A percentile compares a stretch with the other conserved stretches of the same genome.
phyloP scores from a whole-genome alignment of 2,888 invertebrate genomes.

The Carterocephalus palaemon region DNA sequence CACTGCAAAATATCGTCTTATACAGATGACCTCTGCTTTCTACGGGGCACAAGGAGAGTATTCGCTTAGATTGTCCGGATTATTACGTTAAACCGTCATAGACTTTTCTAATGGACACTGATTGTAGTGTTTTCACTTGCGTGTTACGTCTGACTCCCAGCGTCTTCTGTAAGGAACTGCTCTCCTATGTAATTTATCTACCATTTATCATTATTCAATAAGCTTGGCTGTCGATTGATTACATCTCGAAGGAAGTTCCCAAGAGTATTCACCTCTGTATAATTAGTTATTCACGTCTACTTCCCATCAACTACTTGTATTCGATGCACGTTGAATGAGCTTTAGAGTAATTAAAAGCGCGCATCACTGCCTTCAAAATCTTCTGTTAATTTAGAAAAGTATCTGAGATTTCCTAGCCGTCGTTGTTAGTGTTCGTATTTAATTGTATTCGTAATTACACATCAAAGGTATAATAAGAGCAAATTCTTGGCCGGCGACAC shows the following conservation, averaged over 20 bases:
- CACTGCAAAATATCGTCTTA: conserved; percentile 48
- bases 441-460: no score
- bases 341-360: conserved; percentile 14
- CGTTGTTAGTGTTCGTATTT: no score
- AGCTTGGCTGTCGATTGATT: conserved; percentile 54
- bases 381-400: no score
- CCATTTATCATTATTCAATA: conserved; percentile 55
- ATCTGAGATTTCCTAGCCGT: no score
- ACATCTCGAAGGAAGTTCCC: conserved; percentile 61
- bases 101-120: conserved; percentile 25
- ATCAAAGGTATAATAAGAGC: no score
- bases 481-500: no score
- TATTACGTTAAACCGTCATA: conserved; percentile 37
- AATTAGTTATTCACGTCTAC: conserved; percentile 37
- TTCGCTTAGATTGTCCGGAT: conserved; percentile 40
- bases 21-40: conserved; percentile 54
- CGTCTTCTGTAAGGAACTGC: conserved; percentile 16
- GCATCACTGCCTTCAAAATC: conserved; percentile 10
- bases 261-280: conserved; percentile 47
- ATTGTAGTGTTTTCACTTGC: conserved; percentile 38
- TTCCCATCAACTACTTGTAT: conserved; percentile 47
- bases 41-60: conserved; percentile 49
- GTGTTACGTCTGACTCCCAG: conserved; percentile 8
- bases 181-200: conserved; percentile 41
- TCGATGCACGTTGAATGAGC: conserved; percentile 11